Base-by-base conservation (phyloP, 53 echinoderm and acorn worm genomes). In the Luidia sarsii region DNA sequence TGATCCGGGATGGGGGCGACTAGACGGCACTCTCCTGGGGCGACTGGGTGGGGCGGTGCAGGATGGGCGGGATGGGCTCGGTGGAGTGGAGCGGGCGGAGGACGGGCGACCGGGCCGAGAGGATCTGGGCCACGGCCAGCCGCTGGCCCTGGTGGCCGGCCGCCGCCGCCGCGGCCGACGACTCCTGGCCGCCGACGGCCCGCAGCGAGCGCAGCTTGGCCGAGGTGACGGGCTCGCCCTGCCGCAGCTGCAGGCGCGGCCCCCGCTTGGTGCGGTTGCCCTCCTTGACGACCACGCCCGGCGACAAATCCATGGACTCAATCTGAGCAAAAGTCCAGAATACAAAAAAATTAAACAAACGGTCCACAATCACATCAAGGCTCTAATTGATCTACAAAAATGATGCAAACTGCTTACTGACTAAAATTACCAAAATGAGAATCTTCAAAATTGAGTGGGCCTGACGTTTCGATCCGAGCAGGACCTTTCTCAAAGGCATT, bases 241-340 rank as follows among this genome's bases (percentile, higher is more conserved):
- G 79, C 4, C 90, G 80, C 32, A 88, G 62, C 48, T 93, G 82
- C 1, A 91, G 84, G 68, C 83, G 90, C 10, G 96, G 93, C 1
- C 96, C 96, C 67, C 93, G 86, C 72, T 92, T 96, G 41, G 90
- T 65, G 33, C 93, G 88, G 60, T 89, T 88, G 63, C 93, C 96
- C 62, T 96, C 96, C 46, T 90, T 90, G 34, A 96, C 96, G 52
- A 92, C 68, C 11, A 96, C 96, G 11, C 96, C 96, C 0, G 96
- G 90, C 36, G 96, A 92, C 34, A 96, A 33, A 38, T 93, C 93
- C 96, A 96, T 96, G 0, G 90, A 93, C 64, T 96, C 96, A 62
- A 96, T 88, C 96, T 96, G 81, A 65, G 31, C 20, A 55, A 51
- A 65, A 4, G 65, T 5, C 7, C 68, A 39, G 9, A 33, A n/a